Percentiles rank a stretch among this genome's conserved stretches.
phyloP scores from a whole-genome alignment of 2,113 vertebrate species.

The Oryzias curvinotus region DNA sequence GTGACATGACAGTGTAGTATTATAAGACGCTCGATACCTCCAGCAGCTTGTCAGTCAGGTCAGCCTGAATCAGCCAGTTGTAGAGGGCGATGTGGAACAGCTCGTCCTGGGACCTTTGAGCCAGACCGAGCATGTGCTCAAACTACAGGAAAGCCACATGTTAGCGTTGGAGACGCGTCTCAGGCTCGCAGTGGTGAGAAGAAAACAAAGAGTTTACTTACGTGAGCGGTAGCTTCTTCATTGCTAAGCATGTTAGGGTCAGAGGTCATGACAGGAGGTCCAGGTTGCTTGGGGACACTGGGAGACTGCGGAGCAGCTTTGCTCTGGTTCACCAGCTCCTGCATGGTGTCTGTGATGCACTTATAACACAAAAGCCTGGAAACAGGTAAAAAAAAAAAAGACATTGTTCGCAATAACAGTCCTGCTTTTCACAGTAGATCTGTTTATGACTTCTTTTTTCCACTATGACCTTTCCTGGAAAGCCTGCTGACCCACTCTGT shows the following conservation, averaged over 20 bases:
- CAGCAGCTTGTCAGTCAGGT: conserved; percentile 91
- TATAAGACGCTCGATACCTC: conserved; percentile 77
- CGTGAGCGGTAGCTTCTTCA: conserved; percentile 94
- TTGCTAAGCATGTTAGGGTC: conserved; percentile 99
- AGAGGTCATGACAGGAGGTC: conserved; percentile 92
- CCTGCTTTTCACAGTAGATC: background rate
- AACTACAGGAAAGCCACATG: conserved; percentile 76
- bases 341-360: conserved; percentile 96
- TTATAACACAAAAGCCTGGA: conserved; percentile 91
- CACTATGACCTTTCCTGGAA: conserved; percentile 87
- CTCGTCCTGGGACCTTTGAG: conserved; percentile 93
- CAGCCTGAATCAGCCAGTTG: conserved; percentile 96
- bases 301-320: conserved; percentile 97
- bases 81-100: conserved; percentile 97
- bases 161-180: conserved; percentile 15
- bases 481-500: conserved; percentile 86
- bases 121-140: conserved; percentile 92
- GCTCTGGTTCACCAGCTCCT: conserved; percentile 96
- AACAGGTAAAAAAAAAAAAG: background rate
- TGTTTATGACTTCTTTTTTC: background rate
- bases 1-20: background rate
- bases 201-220: conserved; percentile 69
- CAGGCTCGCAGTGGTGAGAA: background rate
- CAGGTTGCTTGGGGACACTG: conserved; percentile 96
- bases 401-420: background rate